A percentile compares a stretch with the other conserved stretches of the same genome.
These are phyloP conservation scores for Caretta caretta DNA, from an alignment of 2,113 vertebrate genomes.

Conservation along the genomic window DNA sequence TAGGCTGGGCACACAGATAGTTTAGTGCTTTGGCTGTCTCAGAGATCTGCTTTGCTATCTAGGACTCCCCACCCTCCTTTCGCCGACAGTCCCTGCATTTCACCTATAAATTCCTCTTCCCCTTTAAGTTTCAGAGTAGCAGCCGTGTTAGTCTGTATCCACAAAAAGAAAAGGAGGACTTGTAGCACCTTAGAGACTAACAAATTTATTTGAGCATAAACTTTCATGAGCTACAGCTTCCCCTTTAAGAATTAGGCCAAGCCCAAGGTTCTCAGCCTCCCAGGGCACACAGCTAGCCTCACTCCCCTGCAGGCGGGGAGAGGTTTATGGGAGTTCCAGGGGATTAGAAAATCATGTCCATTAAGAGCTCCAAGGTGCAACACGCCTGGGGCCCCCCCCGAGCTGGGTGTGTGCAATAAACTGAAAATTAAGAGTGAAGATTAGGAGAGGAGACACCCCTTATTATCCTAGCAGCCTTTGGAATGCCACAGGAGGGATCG, in stretches of 20 bases:
- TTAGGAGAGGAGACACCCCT: background rate
- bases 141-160: no score
- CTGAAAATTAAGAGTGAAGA: background rate
- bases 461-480: background rate
- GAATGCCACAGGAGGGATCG: background rate
- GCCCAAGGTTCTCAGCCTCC: background rate
- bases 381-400: background rate
- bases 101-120: background rate
- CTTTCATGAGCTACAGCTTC: background rate
- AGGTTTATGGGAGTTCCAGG: background rate
- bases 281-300: background rate
- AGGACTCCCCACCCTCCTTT: background rate
- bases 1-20: background rate
- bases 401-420: background rate
- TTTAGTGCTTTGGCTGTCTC: background rate
- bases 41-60: background rate
- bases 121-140: background rate
- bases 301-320: background rate
- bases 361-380: background rate
- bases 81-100: background rate
- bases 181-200: no score
- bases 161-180: no score
- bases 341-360: background rate
- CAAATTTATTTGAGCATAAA: no score
- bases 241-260: background rate